Conservation (phyloP, 2,797 vertebrate genomes). For the Crocodylus rhombifer region DNA sequence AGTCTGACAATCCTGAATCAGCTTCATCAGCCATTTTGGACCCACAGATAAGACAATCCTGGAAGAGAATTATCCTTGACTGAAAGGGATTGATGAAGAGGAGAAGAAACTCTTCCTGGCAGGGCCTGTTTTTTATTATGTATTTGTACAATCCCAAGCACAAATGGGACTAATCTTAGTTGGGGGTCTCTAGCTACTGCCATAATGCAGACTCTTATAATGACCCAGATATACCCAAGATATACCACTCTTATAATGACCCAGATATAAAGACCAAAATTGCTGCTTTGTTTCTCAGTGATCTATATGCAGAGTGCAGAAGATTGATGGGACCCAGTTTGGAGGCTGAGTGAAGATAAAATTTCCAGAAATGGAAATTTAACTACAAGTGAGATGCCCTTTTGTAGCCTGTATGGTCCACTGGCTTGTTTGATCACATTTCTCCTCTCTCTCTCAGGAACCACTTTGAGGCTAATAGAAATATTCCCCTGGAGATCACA, state of each 20-base stretch:
- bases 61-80: too few relatives aligned
- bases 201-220: background rate
- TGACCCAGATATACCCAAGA: background rate
- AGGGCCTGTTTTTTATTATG: background rate
- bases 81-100: too few relatives aligned
- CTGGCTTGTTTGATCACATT: fast-evolving
- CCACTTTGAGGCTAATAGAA: background rate
- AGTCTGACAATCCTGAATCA: too few relatives aligned
- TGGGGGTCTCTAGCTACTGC: background rate
- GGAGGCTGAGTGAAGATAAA: background rate
- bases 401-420: background rate
- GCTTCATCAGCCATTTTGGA: too few relatives aligned
- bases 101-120: too few relatives aligned
- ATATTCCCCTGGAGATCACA: background rate
- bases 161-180: background rate
- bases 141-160: background rate
- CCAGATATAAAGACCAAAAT: background rate
- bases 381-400: background rate
- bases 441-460: background rate
- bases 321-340: background rate
- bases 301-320: background rate
- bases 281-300: background rate
- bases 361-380: background rate
- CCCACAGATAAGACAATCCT: too few relatives aligned
- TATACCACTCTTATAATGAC: background rate